Base-by-base conservation (phyloP, 2,113 vertebrate species). In the Cettia cetti region DNA sequence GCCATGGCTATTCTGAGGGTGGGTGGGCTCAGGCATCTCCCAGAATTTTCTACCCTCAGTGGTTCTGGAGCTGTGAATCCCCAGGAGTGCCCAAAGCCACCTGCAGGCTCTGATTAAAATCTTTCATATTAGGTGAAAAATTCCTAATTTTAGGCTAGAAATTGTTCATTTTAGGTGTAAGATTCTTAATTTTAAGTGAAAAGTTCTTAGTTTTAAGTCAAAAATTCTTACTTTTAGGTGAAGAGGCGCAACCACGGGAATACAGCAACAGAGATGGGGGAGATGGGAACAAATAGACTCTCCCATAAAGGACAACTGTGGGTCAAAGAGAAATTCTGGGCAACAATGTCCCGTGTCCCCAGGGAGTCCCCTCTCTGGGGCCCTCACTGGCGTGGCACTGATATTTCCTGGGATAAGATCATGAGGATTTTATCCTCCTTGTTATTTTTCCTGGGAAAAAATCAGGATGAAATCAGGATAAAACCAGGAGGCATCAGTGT, bases 321-420 rank as follows among this genome's bases (percentile, higher is more conserved):
- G 12, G 19, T 61, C 15, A 8, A 39, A 28, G 23, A 15, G 18
- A 78, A 15, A 78, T 69, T 61, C 35, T 60, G 33, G 65, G 6
- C 35, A 45, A 16, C 28, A 14, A 7, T 13, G 18, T 31, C 31
- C 13, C 10, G 13, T 50, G 44, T 66, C 21, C 40, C 13, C 57
- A 27, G 45, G 50, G 21, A 0, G 1, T 39, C 11, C 26, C 6
- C 59, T 45, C 26, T 0, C 0, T 0, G 0, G 16, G 6, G 31
- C 21, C 6, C 12, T 44, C 0, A 0, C 13, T 40, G 37, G 6
- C 0, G 0, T 31, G 20, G 39, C 71, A 24, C 33, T 8, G 52
- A 24, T 28, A 20, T 44, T 39, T 60, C 19, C 47, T 30, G 5
- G 26, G 10, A 11, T 42, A 14, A 68, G 7, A 45, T 8, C 4